These are phyloP conservation scores for Macropodus opercularis DNA, from an alignment of 2,797 vertebrate genomes.

Conservation along the genomic window DNA sequence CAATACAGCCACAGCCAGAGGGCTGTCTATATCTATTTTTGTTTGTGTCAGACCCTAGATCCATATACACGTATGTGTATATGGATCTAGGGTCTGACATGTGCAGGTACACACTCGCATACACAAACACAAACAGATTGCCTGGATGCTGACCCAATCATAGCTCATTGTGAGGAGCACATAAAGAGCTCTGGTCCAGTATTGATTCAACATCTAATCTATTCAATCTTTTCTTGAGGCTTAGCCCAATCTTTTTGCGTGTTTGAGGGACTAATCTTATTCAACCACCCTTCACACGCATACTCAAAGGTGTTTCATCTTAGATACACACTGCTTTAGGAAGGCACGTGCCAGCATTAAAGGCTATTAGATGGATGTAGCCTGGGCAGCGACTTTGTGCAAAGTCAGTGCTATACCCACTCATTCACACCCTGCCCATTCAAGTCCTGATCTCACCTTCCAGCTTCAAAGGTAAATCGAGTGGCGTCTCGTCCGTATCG, in stretches of 20 bases:
- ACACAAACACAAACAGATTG: not conserved
- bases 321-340: not conserved
- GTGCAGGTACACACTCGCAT: conserved; percentile 1
- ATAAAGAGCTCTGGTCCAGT: conserved; percentile 58
- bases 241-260: conserved; percentile 5
- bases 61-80: not conserved
- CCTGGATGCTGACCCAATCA: conserved; percentile 53
- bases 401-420: too few species aligned
- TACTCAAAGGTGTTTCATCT: accelerated
- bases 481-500: conserved; percentile 95
- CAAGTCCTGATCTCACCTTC: conserved; percentile 84
- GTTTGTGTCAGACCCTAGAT: not conserved
- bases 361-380: too few species aligned
- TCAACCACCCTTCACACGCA: too few species aligned
- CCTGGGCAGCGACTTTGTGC: too few species aligned
- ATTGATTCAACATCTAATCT: conserved; percentile 66
- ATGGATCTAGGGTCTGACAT: too few species aligned
- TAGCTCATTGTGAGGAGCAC: conserved; percentile 44
- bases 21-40: conserved; percentile 6
- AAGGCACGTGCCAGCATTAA: not conserved
- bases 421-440: not conserved
- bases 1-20: conserved; percentile 16
- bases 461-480: conserved; percentile 97
- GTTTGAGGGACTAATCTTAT: too few species aligned
- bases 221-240: conserved; percentile 59